Base-by-base conservation (phyloP, 2,797 vertebrate genomes). In the Cossypha dichroa region DNA sequence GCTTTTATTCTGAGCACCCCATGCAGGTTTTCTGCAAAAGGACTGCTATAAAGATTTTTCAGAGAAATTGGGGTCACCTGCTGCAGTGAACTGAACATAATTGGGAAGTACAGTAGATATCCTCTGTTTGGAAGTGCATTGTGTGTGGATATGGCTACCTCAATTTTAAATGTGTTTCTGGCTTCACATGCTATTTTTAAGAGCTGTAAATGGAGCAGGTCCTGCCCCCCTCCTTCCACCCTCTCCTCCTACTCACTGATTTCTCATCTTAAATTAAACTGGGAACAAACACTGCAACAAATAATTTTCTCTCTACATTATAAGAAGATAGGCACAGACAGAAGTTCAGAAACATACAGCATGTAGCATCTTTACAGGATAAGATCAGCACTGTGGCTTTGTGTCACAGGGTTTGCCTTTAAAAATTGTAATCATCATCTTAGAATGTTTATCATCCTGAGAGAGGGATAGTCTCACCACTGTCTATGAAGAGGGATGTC, bases 201-300 rank as follows among this genome's bases (percentile, higher is more conserved):
- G 82, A 94, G 86, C 93, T 97, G 92, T 83, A 97, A 93, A 89
- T 90, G 74, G 93, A 97, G 64, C 43, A 89, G 95, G 72, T n/a
- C 79, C 72, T 94, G 92, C 89, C 28, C 48, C 43, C 19, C 54
- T 36, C 21, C 52, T 83, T 94, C 34, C 45, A 64, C 46, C 36
- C 43, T 94, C 36, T 77, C 69, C 59, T 92, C 90, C 90, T 92
- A 92, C 90, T 95, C 72, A 38, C 78, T 77, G 84, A 85, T 82
- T 97, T 94, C 87, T 94, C 93, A 80, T 83, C 88, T 96, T 94
- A 95, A 97, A 96, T 97, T 97, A 96, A 97, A 97, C 97, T 97
- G 92, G 97, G 45, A 95, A 97, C 95, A 94, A 94, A 94, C 86
- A 88, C 95, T 95, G 90, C 60, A 97, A 97, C 85, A 96, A 97